Evolutionary conservation across 2,113 vertebrate species (phyloP).

Genomic region (Apaloderma vittatum): DNA sequence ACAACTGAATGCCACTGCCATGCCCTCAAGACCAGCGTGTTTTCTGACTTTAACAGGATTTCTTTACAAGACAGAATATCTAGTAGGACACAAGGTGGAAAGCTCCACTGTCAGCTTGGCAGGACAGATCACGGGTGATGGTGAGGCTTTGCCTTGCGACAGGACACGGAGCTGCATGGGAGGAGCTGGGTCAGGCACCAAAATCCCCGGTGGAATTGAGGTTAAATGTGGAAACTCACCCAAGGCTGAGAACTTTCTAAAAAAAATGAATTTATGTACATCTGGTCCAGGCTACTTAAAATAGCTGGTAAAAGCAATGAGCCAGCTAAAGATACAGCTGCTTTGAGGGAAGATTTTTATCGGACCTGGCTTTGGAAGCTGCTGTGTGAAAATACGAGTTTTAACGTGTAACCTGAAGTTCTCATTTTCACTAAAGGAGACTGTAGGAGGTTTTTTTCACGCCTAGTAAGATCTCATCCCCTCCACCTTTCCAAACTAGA

Average conservation of each 20-base stretch:
- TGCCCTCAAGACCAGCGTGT: rapidly evolving
- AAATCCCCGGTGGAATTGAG: not conserved
- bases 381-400: not conserved
- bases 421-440: constrained; percentile 1
- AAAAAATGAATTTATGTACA: not conserved
- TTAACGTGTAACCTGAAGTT: not conserved
- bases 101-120: not conserved
- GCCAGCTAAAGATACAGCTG: not conserved
- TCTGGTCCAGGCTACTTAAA: not conserved
- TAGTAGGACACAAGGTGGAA: rapidly evolving
- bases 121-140: rapidly evolving
- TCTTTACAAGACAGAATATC: not conserved
- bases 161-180: rapidly evolving
- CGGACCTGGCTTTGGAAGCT: constrained; percentile 4
- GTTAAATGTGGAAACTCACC: not conserved
- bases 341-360: not conserved
- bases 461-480: not conserved
- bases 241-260: not conserved
- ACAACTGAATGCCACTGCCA: too few relatives aligned
- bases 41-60: not conserved
- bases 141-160: not conserved
- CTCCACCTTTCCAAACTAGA: not conserved
- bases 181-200: not conserved
- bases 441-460: not conserved
- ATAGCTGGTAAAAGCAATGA: not conserved